Base-by-base conservation (phyloP, 2,888 invertebrate genomes). In the Drosophila merina region DNA sequence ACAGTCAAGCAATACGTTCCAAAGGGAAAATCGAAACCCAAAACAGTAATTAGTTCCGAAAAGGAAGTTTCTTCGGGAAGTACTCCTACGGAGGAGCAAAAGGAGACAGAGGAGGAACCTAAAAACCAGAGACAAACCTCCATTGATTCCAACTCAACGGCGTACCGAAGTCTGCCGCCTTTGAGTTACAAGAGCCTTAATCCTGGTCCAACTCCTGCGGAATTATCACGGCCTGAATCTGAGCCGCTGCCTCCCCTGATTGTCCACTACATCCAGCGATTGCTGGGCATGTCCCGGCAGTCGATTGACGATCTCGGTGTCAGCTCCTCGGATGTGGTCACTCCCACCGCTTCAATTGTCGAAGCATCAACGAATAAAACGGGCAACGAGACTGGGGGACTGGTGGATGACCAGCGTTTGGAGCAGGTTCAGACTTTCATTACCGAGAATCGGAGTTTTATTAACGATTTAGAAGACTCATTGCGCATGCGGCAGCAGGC, bases 211-310 rank as follows among this genome's bases (percentile, higher is more conserved):
- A 47, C 20, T 28, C 8, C 42, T 1, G 31, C 55, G 5, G 8
- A 57, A 6, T 26, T 33, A 4, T 3, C 36, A 0, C 36, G 36
- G 40, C 0, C 5, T 8, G 4, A 31, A 20, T 9, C 12, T 9
- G 3, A 55, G 4, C 57, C 47, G 0, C 9, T 91, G 5, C 90
- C 93, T 85, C 91, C 92, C 1, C 67, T 87, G 9, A 77, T 93
- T 42, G 81, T 91, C 3, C 90, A 90, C 7, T 93, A 93, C 74
- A 92, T 94, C 2, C 91, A 92, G 57, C 92, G 92, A 71, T 84
- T 94, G 40, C 79, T 94, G 20, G 89, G 89, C n/a, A 93, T 94
- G 93, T 92, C 93, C 0, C 91, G 92, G 31, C 86, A 79, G 8
- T 92, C 92, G 58, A 87, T 94, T n/a, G 92, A 93, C 10, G 91